phyloP scores from a whole-genome alignment of 2,797 vertebrate genomes.

The Ctenochaetus hawaiiensis region DNA sequence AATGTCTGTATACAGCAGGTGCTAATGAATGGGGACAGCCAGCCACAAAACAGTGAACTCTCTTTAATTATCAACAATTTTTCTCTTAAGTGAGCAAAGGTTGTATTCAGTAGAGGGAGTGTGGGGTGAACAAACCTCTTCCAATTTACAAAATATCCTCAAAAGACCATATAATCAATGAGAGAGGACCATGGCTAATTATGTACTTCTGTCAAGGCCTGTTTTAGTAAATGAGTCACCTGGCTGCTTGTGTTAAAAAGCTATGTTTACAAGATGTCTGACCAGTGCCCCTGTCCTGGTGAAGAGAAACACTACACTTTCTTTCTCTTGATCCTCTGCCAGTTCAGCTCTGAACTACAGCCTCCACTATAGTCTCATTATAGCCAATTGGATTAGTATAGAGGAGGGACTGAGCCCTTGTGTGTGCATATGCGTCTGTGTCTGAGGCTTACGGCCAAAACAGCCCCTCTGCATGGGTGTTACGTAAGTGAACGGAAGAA shows the following conservation, averaged over 20 bases:
- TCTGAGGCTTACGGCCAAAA: conserved; percentile 74
- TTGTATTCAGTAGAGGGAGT: conserved; percentile 1
- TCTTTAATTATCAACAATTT: conserved; percentile 65
- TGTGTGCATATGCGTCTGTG: conserved; percentile 42
- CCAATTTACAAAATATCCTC: conserved; percentile 5
- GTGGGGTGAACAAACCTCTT: conserved; percentile 14
- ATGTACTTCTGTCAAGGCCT: conserved; percentile 34
- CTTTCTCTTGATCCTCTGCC: conserved; percentile 56
- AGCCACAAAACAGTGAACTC: conserved; percentile 28
- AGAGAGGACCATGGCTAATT: conserved; percentile 32
- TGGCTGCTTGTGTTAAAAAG: conserved; percentile 32
- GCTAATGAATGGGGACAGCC: conserved; percentile 67
- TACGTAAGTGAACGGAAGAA: conserved; percentile 77
- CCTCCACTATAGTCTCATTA: conserved; percentile 58
- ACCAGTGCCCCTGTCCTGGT: conserved; percentile 48
- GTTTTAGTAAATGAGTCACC: conserved; percentile 58
- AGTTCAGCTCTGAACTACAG: conserved; percentile 53
- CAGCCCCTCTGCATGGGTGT: conserved; percentile 76
- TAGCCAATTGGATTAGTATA: conserved; percentile 63
- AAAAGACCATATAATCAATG: conserved; percentile 19
- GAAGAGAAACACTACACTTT: conserved; percentile 69
- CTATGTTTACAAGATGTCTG: conserved; percentile 64
- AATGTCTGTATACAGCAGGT: conserved; percentile 57
- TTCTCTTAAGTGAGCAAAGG: conserved; percentile 55
- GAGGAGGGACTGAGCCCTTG: conserved; percentile 57